Percentiles rank a stretch among this genome's conserved stretches.
phyloP scores from a whole-genome alignment of 2,888 invertebrate genomes.

The Campoplex nolae region DNA sequence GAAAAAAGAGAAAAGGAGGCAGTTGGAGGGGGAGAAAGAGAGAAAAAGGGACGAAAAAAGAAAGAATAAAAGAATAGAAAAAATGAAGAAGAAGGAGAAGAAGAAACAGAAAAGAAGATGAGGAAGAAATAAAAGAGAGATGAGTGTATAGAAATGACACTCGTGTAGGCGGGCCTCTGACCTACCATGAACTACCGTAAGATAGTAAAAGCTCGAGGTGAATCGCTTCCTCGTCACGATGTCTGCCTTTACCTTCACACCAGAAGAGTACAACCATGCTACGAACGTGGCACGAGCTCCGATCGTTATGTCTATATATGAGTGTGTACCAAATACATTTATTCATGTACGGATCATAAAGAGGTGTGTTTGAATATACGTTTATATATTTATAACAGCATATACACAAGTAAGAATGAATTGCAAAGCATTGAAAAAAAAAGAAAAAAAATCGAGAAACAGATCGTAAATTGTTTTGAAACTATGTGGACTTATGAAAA shows the following conservation, averaged over 20 bases:
- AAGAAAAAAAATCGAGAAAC: not conserved
- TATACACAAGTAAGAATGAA: conserved; percentile 1
- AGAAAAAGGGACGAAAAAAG: not conserved
- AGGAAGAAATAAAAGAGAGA: not conserved
- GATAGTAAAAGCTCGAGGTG: conserved; percentile 67
- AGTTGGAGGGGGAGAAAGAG: conserved; percentile 22
- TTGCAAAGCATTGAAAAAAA: not conserved
- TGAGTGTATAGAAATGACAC: conserved; percentile 59
- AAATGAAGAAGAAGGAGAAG: not conserved
- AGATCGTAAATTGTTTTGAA: not conserved
- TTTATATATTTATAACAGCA: conserved; percentile 6
- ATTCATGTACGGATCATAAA: conserved; percentile 19
- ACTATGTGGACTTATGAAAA: not conserved
- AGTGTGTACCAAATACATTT: conserved; percentile 32
- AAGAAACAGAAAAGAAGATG: not conserved
- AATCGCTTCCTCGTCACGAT: conserved; percentile 69
- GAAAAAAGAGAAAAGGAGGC: not conserved
- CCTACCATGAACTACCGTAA: conserved; percentile 67
- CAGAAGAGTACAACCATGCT: not conserved
- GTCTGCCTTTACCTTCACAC: conserved; percentile 40
- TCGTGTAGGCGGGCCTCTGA: conserved; percentile 66
- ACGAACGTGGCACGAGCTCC: conserved; percentile 14
- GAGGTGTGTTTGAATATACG: conserved; percentile 4
- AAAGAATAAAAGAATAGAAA: conserved; percentile 3
- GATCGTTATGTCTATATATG: not conserved